These are phyloP conservation scores for Elanoides forficatus DNA, from an alignment of 2,113 vertebrate genomes.

Conservation along the genomic window DNA sequence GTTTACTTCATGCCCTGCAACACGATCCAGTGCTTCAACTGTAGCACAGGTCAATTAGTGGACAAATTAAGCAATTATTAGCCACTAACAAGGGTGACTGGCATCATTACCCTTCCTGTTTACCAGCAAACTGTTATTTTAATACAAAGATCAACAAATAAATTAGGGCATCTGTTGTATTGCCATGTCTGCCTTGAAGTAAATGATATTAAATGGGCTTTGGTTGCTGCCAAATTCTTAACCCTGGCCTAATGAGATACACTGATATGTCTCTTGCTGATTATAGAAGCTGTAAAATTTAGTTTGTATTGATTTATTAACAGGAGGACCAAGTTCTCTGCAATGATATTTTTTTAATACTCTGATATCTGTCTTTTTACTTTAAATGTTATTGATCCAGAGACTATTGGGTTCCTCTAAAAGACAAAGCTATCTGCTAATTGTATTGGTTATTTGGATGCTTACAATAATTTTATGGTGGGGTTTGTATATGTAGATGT, in stretches of 20 bases:
- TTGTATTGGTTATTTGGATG: not conserved
- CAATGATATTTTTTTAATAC: slow-evolving; percentile 1
- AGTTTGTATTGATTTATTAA: slow-evolving; percentile 64
- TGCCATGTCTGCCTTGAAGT: slow-evolving; percentile 57
- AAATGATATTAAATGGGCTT: slow-evolving; percentile 75
- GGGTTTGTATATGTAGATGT: not conserved
- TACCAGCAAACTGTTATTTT: slow-evolving; percentile 81
- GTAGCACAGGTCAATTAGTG: slow-evolving; percentile 85
- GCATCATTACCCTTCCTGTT: slow-evolving; percentile 85
- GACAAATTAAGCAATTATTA: slow-evolving; percentile 89
- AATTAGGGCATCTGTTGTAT: slow-evolving; percentile 80
- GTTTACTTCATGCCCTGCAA: slow-evolving; percentile 72
- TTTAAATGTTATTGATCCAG: slow-evolving; percentile 18
- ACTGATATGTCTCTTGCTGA: slow-evolving; percentile 62
- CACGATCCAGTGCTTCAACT: slow-evolving; percentile 70
- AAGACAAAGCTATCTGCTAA: not conserved
- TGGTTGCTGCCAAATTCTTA: slow-evolving; percentile 64
- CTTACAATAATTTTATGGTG: not conserved
- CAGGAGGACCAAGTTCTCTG: not conserved
- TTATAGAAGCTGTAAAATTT: slow-evolving; percentile 66
- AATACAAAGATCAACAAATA: slow-evolving; percentile 79
- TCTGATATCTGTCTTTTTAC: not conserved
- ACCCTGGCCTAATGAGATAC: slow-evolving; percentile 60
- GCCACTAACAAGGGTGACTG: slow-evolving; percentile 84
- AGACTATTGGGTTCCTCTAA: not conserved